A percentile compares a stretch with the other conserved stretches of the same genome.
phyloP scores from a whole-genome alignment of 2,113 vertebrate species.

The Cryptotis parvus region DNA sequence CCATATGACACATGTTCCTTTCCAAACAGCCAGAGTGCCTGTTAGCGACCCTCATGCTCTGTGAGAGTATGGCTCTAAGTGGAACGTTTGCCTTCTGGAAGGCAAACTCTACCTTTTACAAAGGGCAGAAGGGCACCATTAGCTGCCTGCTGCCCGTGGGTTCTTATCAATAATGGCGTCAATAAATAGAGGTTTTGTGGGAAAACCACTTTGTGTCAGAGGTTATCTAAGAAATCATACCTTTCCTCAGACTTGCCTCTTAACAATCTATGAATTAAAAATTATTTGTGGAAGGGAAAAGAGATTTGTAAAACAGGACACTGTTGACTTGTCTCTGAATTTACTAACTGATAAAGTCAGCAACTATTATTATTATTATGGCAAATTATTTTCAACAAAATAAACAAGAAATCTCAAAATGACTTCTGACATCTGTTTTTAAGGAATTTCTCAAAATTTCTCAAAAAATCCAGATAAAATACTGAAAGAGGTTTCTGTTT shows the following conservation, averaged over 20 bases:
- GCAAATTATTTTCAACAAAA: constrained; percentile 77
- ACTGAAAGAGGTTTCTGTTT: background rate
- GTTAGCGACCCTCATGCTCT: background rate
- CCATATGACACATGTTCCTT: background rate
- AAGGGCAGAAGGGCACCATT: no score
- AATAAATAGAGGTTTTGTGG: constrained; percentile 78
- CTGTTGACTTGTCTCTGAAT: constrained; percentile 76
- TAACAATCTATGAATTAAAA: constrained; percentile 82
- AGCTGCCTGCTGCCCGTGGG: background rate
- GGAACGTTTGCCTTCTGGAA: background rate
- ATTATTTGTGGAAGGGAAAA: constrained; percentile 68
- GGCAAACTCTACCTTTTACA: constrained; percentile 12
- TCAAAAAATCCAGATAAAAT: constrained; percentile 81
- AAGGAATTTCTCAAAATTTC: constrained; percentile 71
- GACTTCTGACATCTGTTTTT: constrained; percentile 79
- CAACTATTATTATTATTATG: constrained; percentile 76
- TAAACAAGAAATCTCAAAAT: constrained; percentile 71
- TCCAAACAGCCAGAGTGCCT: background rate
- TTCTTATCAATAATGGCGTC: constrained; percentile 77
- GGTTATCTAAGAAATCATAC: constrained; percentile 71
- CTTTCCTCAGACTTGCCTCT: constrained; percentile 71
- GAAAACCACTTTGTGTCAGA: constrained; percentile 68
- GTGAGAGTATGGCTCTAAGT: background rate
- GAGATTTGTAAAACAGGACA: constrained; percentile 10
- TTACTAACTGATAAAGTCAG: constrained; percentile 72